Base-by-base conservation (phyloP, 2,113 vertebrate species). In the Cynopterus brachyotis region DNA sequence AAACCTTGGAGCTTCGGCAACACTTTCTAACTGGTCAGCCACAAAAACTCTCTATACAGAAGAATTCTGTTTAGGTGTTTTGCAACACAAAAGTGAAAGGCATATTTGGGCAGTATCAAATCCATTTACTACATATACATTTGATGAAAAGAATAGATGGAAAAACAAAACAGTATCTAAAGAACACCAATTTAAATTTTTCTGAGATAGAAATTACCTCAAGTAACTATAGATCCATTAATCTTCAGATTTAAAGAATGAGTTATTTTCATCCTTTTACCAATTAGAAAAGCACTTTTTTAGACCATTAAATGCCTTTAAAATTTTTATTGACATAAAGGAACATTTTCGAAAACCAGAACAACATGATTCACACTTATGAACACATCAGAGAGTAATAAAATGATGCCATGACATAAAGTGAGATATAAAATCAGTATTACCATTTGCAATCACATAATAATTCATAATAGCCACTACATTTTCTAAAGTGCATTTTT, bases 381-480 rank as follows among this genome's bases (percentile, higher is more conserved):
- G 42, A 85, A 75, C 30, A 66, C 20, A 50, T 75, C 57, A 83
- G 20, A 73, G 50, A 57, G 35, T 80, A 79, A 62, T 85, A 67
- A 50, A 81, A 75, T 73, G 47, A 28, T 72, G 9, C 4, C 37
- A 45, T 50, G 80, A 47, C 26, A 59, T 67, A 30, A 88, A 66
- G 28, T 75, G 75, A 86, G 37, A 79, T 88, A 84, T 78, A 92
- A 72, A 84, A 92, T 40, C 47, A 30, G 9, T 40, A 28, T 81
- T 81, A 60, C 81, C 40, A 89, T 59, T 94, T 95, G 91, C 47
- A 62, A 47, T 93, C 32, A 80, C 62, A 66, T 95, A 35, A 83
- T 87, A 70, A 76, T 90, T 95, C 55, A 37, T 66, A 85, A 76
- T 47, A 24, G 35, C 50, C 75, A 75, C 28, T 79, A 91, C 69